These are phyloP conservation scores for Salvelinus alpinus DNA, from an alignment of 2,113 vertebrate species.

Conservation along the genomic window DNA sequence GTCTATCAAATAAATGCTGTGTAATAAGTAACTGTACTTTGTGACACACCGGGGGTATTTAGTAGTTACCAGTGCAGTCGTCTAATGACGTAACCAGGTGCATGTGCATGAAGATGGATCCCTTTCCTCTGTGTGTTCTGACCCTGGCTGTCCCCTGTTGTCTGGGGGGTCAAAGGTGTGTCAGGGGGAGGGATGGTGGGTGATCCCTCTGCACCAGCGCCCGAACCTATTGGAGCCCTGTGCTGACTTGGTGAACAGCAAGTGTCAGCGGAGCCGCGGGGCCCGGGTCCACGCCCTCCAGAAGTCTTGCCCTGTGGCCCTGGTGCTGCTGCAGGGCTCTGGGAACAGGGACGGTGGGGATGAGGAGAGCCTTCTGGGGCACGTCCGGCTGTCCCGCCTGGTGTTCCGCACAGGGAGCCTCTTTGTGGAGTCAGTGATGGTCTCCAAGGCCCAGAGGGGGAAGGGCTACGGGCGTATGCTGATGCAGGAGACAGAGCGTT, in stretches of 20 bases:
- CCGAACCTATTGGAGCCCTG: constrained; percentile 87
- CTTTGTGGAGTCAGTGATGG: constrained; percentile 91
- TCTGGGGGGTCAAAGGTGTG: not conserved
- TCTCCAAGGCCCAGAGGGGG: constrained; percentile 80
- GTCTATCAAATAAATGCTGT: too few relatives aligned
- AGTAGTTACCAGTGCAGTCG: not conserved
- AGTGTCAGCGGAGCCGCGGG: constrained; percentile 87
- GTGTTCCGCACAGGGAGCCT: constrained; percentile 73
- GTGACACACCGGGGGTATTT: too few relatives aligned
- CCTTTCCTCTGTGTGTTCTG: not conserved
- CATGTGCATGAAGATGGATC: not conserved
- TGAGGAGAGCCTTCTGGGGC: constrained; percentile 78
- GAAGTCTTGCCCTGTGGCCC: constrained; percentile 85
- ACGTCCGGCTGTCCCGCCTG: constrained; percentile 84
- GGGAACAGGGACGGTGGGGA: not conserved
- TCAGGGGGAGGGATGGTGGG: constrained; percentile 47
- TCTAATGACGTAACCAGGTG: not conserved
- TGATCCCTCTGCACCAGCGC: constrained; percentile 83
- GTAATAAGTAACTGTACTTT: too few relatives aligned
- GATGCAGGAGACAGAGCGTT: constrained; percentile 86
- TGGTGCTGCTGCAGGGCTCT: constrained; percentile 76
- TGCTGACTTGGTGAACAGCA: constrained; percentile 84
- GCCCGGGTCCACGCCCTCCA: constrained; percentile 84
- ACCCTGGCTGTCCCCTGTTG: constrained; percentile 2
- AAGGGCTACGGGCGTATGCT: constrained; percentile 84